phyloP scores from a whole-genome alignment of 2,113 vertebrate species.

The Gallinago paraguaiae region DNA sequence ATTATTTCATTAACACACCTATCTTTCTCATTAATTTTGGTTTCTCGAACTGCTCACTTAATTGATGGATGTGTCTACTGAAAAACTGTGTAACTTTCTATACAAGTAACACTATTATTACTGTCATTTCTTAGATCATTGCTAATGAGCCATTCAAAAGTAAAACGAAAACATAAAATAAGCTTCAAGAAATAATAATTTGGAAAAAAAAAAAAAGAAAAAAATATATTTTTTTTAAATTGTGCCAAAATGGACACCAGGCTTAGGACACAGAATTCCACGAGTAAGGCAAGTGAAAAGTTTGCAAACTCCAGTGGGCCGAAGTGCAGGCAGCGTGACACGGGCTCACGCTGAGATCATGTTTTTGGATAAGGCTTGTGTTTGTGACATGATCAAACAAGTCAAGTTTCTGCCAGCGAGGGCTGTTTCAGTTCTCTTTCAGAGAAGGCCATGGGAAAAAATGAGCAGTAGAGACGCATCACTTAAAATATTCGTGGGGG shows the following conservation, averaged over 20 bases:
- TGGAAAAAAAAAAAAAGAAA: background rate
- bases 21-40: conserved; percentile 89
- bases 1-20: conserved; percentile 90
- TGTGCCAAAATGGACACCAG: conserved; percentile 12
- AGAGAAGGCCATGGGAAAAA: background rate
- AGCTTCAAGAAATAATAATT: conserved; percentile 28
- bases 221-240: background rate
- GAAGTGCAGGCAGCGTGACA: background rate
- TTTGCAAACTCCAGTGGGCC: background rate
- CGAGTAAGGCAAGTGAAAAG: background rate
- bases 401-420: background rate
- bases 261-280: background rate
- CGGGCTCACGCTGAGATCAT: background rate
- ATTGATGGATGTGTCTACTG: conserved; percentile 86
- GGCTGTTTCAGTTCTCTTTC: background rate
- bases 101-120: conserved; percentile 85
- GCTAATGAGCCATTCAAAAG: conserved; percentile 79
- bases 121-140: conserved; percentile 80
- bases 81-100: conserved; percentile 80
- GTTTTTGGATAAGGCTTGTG: background rate
- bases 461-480: background rate
- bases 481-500: background rate
- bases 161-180: conserved; percentile 72
- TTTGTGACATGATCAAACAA: conserved; percentile 8
- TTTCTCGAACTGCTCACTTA: conserved; percentile 79